Evolutionary conservation across 2,797 vertebrate species (phyloP).

Genomic region (Cyprinella venusta): DNA sequence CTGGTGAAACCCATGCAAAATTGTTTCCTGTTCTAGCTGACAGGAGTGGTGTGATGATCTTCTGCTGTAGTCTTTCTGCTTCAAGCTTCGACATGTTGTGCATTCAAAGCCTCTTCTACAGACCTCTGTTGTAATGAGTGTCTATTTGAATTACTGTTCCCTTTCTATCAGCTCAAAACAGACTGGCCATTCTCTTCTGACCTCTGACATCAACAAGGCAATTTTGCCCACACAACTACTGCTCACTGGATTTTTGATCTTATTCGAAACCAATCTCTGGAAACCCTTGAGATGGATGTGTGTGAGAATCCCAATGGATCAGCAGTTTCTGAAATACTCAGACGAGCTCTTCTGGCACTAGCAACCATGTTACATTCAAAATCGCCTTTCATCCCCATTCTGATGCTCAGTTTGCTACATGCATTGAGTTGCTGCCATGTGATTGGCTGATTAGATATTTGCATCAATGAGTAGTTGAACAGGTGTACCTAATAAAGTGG

Average conservation of each 20-base stretch:
- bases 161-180: neutral
- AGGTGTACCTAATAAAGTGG: neutral
- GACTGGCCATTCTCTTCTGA: conserved; percentile 43
- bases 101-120: neutral
- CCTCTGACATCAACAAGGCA: conserved; percentile 57
- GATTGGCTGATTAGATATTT: neutral
- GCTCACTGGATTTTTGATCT: conserved; percentile 7
- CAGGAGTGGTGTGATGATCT: neutral
- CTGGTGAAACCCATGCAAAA: neutral
- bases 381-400: neutral
- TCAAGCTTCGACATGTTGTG: neutral
- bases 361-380: neutral
- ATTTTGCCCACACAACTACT: conserved; percentile 45
- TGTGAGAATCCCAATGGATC: neutral
- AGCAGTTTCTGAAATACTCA: neutral
- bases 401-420: neutral
- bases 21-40: neutral
- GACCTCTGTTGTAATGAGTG: neutral
- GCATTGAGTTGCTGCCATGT: neutral
- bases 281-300: neutral
- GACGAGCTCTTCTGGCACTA: neutral
- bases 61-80: neutral
- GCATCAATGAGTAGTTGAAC: neutral
- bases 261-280: neutral
- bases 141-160: neutral